Evolutionary conservation across 2,888 invertebrate genomes (phyloP), one percentile per base, ranked within the genome.

Genomic region (Phania funesta): DNA sequence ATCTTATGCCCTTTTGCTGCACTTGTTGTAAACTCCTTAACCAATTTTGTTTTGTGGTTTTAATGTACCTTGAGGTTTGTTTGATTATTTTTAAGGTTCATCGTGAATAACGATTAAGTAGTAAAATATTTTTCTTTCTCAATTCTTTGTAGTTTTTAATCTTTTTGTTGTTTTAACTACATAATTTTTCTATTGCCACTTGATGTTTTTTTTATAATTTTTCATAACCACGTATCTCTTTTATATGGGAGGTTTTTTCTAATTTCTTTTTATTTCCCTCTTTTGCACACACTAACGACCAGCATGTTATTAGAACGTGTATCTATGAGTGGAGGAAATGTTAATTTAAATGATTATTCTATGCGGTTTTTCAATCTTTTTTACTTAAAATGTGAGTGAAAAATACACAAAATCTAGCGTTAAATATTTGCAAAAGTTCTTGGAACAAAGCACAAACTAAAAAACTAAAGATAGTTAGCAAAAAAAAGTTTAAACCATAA

Each of bases 271-370:
- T 29, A 56, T 64, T 74, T 74, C 62, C 56, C 58, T 64, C 41
- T 78, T 74, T 60, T 44, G 32, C 29, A 60, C 58, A 60, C 24
- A 26, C 7, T 46, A 65, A 73, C 65, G 65, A 50, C 35, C 56
- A 7, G 41, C 18, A 44, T 13, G 13, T 16, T 44, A 8, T 44
- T 44, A 16, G 41, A 13, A 3, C 26, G 4, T 26, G 11, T 62
- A n/a, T n/a, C 11, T 68, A 44, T 62, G 35, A 35, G 35, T 26
- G 32, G 11, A 26, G 74, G 46, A 74, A 74, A 56, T 65, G 56
- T 26, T 52, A 73, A 48, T 65, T 80, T 74, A 73, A 74, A 74
- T 74, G 74, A 62, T 80, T 60, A 46, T 35, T 71, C 13, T 29
- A 32, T 80, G 67, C 41, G 67, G 67, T 67, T 67, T 62, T 67